A percentile compares a stretch with the other conserved stretches of the same genome.
phyloP scores from a whole-genome alignment of 1,140 invertebrate species.

The Arctopsyche grandis region DNA sequence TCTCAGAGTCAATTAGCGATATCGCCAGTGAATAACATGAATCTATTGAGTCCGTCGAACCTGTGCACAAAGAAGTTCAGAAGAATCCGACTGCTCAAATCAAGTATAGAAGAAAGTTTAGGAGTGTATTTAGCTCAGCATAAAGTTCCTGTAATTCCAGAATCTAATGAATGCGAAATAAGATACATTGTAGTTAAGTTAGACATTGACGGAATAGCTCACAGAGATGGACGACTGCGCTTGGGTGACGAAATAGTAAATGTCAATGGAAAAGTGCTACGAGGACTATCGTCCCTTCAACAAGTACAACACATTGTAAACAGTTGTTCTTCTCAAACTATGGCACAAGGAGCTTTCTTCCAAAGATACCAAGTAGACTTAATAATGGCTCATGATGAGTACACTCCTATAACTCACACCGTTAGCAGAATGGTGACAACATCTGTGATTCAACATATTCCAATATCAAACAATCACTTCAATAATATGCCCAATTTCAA shows the following conservation, averaged over 20 bases:
- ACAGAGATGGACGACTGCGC: conserved; percentile 82
- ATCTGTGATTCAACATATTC: conserved; percentile 53
- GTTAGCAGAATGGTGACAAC: conserved; percentile 52
- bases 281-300: conserved; percentile 76
- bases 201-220: conserved; percentile 81
- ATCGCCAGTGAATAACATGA: conserved; percentile 55
- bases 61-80: conserved; percentile 66
- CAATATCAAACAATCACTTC: conserved; percentile 55
- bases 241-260: conserved; percentile 88
- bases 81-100: conserved; percentile 69
- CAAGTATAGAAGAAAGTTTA: conserved; percentile 72
- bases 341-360: conserved; percentile 60
- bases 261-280: conserved; percentile 83
- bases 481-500: conserved; percentile 55
- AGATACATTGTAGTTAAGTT: conserved; percentile 85
- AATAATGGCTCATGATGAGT: conserved; percentile 71
- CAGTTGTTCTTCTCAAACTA: conserved; percentile 64
- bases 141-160: conserved; percentile 65
- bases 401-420: conserved; percentile 60
- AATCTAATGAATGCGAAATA: conserved; percentile 69
- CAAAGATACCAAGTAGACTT: conserved; percentile 71
- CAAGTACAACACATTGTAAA: conserved; percentile 70
- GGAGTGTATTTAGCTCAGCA: conserved; percentile 78
- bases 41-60: conserved; percentile 63
- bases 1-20: conserved; percentile 48